Evolutionary conservation across 2,797 vertebrate species (phyloP).

Genomic region (Chloroceryle amazona): DNA sequence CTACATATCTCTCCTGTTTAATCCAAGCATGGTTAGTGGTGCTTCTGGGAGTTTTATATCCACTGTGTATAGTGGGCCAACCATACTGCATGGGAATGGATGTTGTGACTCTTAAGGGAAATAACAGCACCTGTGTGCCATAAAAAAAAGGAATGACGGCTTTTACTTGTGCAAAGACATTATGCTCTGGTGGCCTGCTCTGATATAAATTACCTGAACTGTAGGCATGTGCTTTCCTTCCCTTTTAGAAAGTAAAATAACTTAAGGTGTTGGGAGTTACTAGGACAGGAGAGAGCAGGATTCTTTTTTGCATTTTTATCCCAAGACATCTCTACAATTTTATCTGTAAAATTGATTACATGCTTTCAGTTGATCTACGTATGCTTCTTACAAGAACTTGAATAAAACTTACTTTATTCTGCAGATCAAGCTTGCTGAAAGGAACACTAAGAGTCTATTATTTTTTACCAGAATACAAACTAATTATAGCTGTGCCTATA

Average conservation of each 20-base stretch:
- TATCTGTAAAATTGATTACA: neutral
- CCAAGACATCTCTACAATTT: neutral
- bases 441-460: neutral
- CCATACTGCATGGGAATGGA: rapidly evolving
- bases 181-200: neutral
- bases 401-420: neutral
- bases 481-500: neutral
- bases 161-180: neutral
- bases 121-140: neutral
- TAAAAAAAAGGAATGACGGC: neutral
- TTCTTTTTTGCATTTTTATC: neutral
- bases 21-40: neutral
- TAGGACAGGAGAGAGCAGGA: neutral
- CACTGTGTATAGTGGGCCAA: neutral
- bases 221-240: neutral
- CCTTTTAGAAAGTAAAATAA: neutral
- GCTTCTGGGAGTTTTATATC: neutral
- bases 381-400: neutral
- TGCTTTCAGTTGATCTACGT: neutral
- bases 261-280: neutral
- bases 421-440: neutral
- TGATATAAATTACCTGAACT: neutral
- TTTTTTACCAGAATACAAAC: neutral
- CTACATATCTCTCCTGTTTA: neutral
- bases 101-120: neutral